Evolutionary conservation across 64 coral and sea anemone genomes (phyloP).

Genomic region (Catalaphyllia jardinei): DNA sequence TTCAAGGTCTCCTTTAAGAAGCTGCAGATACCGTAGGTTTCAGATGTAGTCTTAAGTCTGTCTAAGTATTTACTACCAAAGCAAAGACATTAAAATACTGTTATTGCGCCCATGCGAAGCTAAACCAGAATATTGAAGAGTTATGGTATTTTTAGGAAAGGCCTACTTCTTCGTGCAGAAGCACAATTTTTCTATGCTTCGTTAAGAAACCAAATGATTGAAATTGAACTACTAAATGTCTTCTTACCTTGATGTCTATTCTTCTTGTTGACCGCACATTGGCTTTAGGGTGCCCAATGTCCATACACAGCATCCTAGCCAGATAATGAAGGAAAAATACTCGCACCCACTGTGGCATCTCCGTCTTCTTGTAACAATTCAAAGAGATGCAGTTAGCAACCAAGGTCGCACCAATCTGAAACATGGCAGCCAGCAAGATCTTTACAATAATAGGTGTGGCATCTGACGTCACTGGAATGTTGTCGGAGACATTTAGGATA

Average conservation of each 20-base stretch:
- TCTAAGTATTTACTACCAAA: no score
- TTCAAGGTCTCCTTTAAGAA: no score
- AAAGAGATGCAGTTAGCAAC: slow-evolving; percentile 75
- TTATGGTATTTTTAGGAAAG: no score
- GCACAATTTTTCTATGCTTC: no score
- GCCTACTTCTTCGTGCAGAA: no score
- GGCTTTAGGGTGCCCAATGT: slow-evolving; percentile 33
- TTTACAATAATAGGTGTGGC: slow-evolving; percentile 77
- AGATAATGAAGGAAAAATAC: slow-evolving; percentile 83
- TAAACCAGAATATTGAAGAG: no score
- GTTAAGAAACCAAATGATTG: background rate
- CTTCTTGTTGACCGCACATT: slow-evolving; percentile 14
- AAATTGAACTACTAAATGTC: background rate
- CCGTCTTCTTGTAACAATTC: slow-evolving; percentile 72
- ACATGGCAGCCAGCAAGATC: slow-evolving; percentile 73
- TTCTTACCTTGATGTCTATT: slow-evolving; percentile 8
- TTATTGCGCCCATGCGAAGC: no score
- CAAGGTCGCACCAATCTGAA: slow-evolving; percentile 76
- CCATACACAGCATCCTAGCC: slow-evolving; percentile 67
- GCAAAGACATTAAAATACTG: no score
- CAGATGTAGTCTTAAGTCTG: no score
- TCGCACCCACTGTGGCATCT: slow-evolving; percentile 82
- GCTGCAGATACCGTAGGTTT: no score
- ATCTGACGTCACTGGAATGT: slow-evolving; percentile 81
- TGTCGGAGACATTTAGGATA: slow-evolving; percentile 74